Conservation (phyloP, 1,140 invertebrate genomes). For the Aphelinus atriplicis region DNA sequence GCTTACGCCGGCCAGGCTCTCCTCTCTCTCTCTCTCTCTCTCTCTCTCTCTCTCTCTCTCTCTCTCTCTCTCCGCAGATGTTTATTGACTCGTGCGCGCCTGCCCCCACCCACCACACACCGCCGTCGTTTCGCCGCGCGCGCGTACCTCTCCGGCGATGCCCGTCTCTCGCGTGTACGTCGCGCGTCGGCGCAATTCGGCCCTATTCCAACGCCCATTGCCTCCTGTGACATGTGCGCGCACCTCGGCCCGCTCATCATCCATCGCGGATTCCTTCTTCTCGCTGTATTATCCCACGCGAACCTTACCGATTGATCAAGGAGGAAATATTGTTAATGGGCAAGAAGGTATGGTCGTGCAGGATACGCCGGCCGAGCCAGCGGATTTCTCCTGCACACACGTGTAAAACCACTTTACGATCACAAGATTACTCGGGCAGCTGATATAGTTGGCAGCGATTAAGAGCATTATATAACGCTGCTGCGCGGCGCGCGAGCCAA, state of each 20-base stretch:
- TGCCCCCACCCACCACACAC: conserved; percentile 49
- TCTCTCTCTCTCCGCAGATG: conserved; percentile 52
- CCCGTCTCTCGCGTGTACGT: background rate
- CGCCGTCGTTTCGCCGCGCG: conserved; percentile 47
- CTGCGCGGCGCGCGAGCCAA: conserved; percentile 4
- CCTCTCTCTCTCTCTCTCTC: background rate
- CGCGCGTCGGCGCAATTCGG: background rate
- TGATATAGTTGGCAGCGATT: conserved; percentile 38
- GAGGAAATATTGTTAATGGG: too few species aligned
- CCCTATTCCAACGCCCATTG: too few species aligned
- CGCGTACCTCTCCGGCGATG: background rate
- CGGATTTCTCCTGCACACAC: background rate
- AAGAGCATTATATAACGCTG: conserved; percentile 38
- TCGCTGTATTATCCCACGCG: too few species aligned
- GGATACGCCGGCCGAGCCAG: background rate
- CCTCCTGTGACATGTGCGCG: too few species aligned
- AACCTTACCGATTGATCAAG: too few species aligned
- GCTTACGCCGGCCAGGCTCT: conserved; percentile 51
- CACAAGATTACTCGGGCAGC: conserved; percentile 24
- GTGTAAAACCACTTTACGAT: conserved; percentile 40
- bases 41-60: too few species aligned
- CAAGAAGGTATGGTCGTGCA: too few species aligned
- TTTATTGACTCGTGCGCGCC: conserved; percentile 63
- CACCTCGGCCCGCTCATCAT: too few species aligned
- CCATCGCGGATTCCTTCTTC: too few species aligned